phyloP scores from a whole-genome alignment of 2,113 vertebrate species.

The Crotalus tigris region DNA sequence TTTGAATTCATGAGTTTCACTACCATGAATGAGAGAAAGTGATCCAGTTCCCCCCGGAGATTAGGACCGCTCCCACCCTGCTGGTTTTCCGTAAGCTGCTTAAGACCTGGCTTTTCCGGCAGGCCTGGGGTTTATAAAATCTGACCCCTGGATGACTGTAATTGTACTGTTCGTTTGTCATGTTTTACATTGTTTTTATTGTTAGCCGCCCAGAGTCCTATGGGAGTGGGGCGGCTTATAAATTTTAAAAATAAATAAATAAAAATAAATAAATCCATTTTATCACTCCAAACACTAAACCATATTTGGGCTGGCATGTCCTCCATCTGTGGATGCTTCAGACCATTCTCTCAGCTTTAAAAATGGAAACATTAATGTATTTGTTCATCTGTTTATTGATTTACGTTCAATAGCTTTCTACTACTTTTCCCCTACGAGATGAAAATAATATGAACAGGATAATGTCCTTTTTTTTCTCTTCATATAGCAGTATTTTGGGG shows the following conservation, averaged over 20 bases:
- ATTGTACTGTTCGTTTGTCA: too few relatives aligned
- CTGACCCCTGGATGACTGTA: too few relatives aligned
- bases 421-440: neutral
- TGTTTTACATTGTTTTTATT: too few relatives aligned
- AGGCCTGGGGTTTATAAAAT: too few relatives aligned
- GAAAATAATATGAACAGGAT: neutral
- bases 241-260: too few relatives aligned
- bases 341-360: neutral
- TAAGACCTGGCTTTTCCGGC: too few relatives aligned
- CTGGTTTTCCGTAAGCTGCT: too few relatives aligned
- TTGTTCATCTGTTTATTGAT: neutral
- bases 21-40: neutral
- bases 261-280: neutral
- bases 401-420: neutral
- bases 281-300: neutral
- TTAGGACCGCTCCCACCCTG: too few relatives aligned
- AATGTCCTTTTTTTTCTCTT: neutral
- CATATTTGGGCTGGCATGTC: neutral
- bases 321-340: neutral
- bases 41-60: neutral
- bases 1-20: neutral
- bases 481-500: neutral
- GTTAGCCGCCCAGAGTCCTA: too few relatives aligned
- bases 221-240: too few relatives aligned
- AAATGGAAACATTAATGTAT: neutral